Conservation (phyloP, 2,113 vertebrate species). For the Nerophis ophidion region DNA sequence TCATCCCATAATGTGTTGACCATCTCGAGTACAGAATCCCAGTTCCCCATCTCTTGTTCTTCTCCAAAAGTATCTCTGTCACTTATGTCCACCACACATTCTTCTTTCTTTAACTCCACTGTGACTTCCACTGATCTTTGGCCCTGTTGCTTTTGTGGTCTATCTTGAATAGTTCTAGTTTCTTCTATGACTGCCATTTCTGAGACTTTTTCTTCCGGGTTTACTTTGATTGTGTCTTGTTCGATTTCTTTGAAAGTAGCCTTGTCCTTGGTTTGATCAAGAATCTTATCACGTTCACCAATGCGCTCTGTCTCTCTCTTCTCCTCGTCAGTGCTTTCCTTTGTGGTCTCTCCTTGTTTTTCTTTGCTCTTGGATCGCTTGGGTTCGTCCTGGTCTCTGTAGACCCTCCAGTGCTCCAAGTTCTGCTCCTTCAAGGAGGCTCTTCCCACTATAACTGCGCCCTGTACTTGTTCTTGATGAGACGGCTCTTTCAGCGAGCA, state of each 20-base stretch:
- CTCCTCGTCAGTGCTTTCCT: constrained; percentile 29
- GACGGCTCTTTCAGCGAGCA: constrained; percentile 64
- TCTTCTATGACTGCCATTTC: constrained; percentile 25
- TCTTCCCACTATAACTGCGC: constrained; percentile 39
- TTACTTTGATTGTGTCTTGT: constrained; percentile 25
- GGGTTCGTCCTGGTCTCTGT: constrained; percentile 57
- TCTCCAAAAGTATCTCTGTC: constrained; percentile 15
- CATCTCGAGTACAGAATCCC: constrained; percentile 72
- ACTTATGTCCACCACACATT: constrained; percentile 27
- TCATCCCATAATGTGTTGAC: constrained; percentile 74
- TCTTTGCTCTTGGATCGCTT: constrained; percentile 45
- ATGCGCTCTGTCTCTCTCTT: constrained; percentile 10
- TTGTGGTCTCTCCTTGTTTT: constrained; percentile 31
- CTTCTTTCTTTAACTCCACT: constrained; percentile 30
- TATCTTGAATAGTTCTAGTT: constrained; percentile 12
- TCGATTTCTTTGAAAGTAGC: constrained; percentile 16
- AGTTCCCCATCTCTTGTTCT: constrained; percentile 46
- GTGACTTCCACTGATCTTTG: constrained; percentile 25
- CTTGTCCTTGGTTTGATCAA: constrained; percentile 23
- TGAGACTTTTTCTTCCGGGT: constrained; percentile 15
- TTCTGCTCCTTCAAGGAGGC: constrained; percentile 67
- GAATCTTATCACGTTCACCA: neutral
- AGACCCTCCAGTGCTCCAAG: constrained; percentile 70
- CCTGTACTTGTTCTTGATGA: constrained; percentile 36
- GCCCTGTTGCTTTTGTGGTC: constrained; percentile 4